These are phyloP conservation scores for Poecilia latipinna DNA, from an alignment of 2,113 vertebrate species.

Conservation along the genomic window DNA sequence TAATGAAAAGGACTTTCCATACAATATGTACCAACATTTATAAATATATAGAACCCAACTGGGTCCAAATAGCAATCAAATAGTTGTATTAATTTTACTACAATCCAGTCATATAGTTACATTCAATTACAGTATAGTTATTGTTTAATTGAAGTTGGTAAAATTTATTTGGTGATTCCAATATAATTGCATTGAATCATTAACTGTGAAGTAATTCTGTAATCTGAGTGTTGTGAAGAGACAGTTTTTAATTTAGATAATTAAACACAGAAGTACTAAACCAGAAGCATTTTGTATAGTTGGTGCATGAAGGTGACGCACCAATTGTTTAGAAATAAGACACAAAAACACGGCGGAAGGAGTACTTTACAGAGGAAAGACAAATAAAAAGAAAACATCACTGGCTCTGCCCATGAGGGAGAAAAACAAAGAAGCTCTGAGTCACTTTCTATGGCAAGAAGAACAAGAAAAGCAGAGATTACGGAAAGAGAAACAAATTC, in stretches of 20 bases:
- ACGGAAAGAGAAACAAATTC: background rate
- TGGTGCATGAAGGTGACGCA: too few relatives aligned
- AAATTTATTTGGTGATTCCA: background rate
- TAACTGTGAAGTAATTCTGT: background rate
- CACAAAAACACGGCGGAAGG: too few relatives aligned
- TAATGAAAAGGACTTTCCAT: slow-evolving; percentile 3
- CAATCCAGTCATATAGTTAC: background rate
- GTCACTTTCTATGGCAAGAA: background rate
- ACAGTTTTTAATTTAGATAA: too few relatives aligned
- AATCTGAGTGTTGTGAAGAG: background rate
- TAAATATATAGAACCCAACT: background rate
- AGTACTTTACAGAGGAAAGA: too few relatives aligned
- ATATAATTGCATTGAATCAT: background rate
- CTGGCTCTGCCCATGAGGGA: too few relatives aligned
- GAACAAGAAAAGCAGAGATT: background rate
- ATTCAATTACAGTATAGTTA: background rate
- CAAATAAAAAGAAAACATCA: too few relatives aligned
- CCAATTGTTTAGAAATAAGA: too few relatives aligned
- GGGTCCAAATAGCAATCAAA: background rate
- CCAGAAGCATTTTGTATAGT: background rate
- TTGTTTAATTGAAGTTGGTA: background rate
- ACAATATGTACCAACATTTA: background rate
- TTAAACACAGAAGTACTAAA: too few relatives aligned
- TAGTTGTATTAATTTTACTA: background rate
- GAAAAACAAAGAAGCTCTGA: too few relatives aligned